Conservation (phyloP, 2,888 invertebrate genomes). For the Chamaedrilus cognettii region DNA sequence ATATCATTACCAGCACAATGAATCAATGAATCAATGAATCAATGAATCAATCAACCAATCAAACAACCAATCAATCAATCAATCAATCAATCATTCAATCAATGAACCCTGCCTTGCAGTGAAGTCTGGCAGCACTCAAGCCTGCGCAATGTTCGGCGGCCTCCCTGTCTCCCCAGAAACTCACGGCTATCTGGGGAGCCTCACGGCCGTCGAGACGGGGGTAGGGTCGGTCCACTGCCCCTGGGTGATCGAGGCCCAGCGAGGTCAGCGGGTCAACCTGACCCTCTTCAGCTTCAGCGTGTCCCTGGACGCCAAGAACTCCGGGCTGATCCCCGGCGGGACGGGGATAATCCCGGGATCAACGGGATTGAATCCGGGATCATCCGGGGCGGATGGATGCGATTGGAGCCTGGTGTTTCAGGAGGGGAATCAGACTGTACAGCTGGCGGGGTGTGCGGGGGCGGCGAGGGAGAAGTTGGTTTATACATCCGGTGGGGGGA, state of each 20-base stretch:
- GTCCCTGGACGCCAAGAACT: slow-evolving; percentile 1
- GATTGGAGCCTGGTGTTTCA: slow-evolving; percentile 13
- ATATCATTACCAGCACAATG: too few relatives aligned
- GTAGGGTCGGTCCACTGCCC: slow-evolving; percentile 23
- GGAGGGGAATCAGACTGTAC: slow-evolving; percentile 12
- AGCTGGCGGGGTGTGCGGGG: slow-evolving; percentile 8
- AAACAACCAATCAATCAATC: too few relatives aligned
- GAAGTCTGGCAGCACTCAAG: slow-evolving; percentile 10
- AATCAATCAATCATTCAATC: too few relatives aligned
- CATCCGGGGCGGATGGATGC: background rate
- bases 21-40: too few relatives aligned
- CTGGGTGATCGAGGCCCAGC: slow-evolving; percentile 24
- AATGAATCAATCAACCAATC: too few relatives aligned
- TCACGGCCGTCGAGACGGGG: slow-evolving; percentile 16
- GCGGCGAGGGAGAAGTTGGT: slow-evolving; percentile 11
- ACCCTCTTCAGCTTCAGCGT: slow-evolving; percentile 27
- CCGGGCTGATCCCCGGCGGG: background rate
- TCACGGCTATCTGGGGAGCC: slow-evolving; percentile 10
- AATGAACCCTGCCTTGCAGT: too few relatives aligned
- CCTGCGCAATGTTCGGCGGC: slow-evolving; percentile 13
- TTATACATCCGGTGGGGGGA: slow-evolving; percentile 13
- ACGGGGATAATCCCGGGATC: background rate
- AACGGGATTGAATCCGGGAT: background rate
- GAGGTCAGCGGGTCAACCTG: slow-evolving; percentile 29
- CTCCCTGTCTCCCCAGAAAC: background rate